These are phyloP conservation scores for Drosophila littoralis DNA, from an alignment of 1,140 invertebrate genomes.

Conservation along the genomic window DNA sequence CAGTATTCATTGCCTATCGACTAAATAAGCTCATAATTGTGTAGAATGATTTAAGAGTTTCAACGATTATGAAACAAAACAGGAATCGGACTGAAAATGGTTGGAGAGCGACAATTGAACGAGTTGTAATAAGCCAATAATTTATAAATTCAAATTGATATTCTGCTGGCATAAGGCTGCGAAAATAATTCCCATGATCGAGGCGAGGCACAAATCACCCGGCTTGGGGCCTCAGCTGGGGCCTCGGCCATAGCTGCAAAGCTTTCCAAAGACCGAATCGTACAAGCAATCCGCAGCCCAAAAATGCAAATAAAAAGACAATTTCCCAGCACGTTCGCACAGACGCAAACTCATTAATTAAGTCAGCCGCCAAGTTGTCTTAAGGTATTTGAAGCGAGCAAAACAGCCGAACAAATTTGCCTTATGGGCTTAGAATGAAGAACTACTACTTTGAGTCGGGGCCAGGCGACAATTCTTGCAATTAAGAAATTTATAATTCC, in stretches of 20 bases:
- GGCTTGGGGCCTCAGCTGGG: background rate
- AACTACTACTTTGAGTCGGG: conserved; percentile 14
- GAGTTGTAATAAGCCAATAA: conserved; percentile 75
- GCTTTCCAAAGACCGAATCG: conserved; percentile 8
- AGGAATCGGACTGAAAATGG: conserved; percentile 47
- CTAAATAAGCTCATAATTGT: too few species aligned
- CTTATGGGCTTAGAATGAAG: conserved; percentile 49
- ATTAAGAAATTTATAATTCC: conserved; percentile 67
- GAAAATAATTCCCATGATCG: conserved; percentile 77
- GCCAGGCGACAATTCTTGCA: conserved; percentile 46
- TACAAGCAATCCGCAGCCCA: conserved; percentile 16
- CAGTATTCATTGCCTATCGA: too few species aligned
- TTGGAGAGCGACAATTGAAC: conserved; percentile 33
- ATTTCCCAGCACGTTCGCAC: conserved; percentile 75
- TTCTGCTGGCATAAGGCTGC: conserved; percentile 69
- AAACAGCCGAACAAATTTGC: conserved; percentile 48
- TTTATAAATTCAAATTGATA: conserved; percentile 75
- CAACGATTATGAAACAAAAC: conserved; percentile 61
- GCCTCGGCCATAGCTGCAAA: background rate
- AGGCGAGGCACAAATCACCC: conserved; percentile 57
- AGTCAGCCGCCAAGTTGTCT: conserved; percentile 22
- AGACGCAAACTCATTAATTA: conserved; percentile 72
- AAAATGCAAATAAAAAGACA: conserved; percentile 67
- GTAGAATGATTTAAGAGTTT: background rate
- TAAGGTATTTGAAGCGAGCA: conserved; percentile 16